A percentile compares a stretch with the other conserved stretches of the same genome.
These are phyloP conservation scores for Platichthys flesus DNA, from an alignment of 2,113 vertebrate species.

Conservation along the genomic window DNA sequence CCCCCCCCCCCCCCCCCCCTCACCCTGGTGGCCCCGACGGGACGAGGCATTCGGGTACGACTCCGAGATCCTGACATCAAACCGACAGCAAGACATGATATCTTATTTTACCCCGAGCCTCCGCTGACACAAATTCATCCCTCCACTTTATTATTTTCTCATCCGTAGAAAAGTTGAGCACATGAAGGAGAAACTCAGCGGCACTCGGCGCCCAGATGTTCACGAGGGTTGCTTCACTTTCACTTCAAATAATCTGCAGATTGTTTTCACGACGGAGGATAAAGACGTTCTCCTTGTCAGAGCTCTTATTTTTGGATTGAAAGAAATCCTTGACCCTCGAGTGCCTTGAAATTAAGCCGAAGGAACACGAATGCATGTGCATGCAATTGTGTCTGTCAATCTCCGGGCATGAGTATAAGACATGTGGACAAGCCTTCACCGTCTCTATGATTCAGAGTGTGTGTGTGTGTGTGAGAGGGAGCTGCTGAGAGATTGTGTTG, in stretches of 20 bases:
- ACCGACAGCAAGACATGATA: conserved; percentile 98
- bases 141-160: conserved; percentile 92
- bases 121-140: conserved; percentile 95
- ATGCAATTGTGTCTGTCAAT: conserved; percentile 83
- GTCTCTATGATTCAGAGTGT: conserved; percentile 3
- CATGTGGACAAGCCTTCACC: conserved; percentile 74
- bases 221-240: conserved; percentile 80
- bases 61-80: conserved; percentile 94
- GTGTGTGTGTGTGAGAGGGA: conserved; percentile 5
- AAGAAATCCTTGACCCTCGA: conserved; percentile 77
- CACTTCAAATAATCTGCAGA: conserved; percentile 92
- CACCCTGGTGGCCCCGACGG: conserved; percentile 86
- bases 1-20: conserved; percentile 38
- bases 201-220: conserved; percentile 90
- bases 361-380: conserved; percentile 77
- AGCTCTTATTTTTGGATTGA: conserved; percentile 80
- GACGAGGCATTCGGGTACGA: conserved; percentile 90
- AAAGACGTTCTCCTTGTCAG: conserved; percentile 88
- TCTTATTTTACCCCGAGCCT: conserved; percentile 96
- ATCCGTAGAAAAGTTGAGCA: conserved; percentile 77
- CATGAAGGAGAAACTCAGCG: conserved; percentile 82
- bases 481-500: conserved; percentile 23
- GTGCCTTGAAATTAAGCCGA: conserved; percentile 77
- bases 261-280: conserved; percentile 85
- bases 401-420: conserved; percentile 66